Base-by-base conservation (phyloP, 2,888 invertebrate species). In the Amblyjoppa fuscipennis region DNA sequence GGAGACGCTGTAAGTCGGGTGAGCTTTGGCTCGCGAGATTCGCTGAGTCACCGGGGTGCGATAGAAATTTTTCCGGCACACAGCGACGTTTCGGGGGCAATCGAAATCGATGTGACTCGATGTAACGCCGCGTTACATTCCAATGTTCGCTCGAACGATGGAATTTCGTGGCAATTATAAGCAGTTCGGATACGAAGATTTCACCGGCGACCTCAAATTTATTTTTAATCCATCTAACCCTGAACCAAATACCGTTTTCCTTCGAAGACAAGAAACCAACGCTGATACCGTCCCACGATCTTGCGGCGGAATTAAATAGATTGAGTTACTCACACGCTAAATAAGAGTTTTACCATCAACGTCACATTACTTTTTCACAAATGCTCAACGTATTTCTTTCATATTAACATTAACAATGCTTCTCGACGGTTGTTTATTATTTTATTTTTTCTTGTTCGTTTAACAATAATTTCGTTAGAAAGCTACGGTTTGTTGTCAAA, bases 211-310 rank as follows among this genome's bases (percentile, higher is more conserved):
- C 61, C 49, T 73, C 6, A 69, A n/a, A 79, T 68, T 31, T 79
- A 76, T 80, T 80, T 80, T 59, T 49, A 70, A 71, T 16, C 56
- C 25, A 41, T 25, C 20, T 6, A 70, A 68, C 70, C 84, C 81
- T 81, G 81, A 77, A 73, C 84, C 41, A 61, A 77, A 81, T 81
- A 73, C 68, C 25, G 68, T 56, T 76, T 61, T 38, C 20, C 45
- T 53, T 25, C 38, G 84, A 38, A 49, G 49, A 66, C 61, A 56
- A 61, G 68, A 56, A 45, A 68, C 31, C 38, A 16, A 16, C 38
- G 28, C 49, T 20, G 31, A 64, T 6, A 75, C 61, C 64, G 49
- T 64, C 49, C 13, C 45, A 45, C 69, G 38, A 45, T 59, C 20
- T 49, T 41, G 28, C 25, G 3, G 28, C 38, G 53, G 51, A n/a